Conservation (phyloP, 1,140 invertebrate species). For the Hylaeus volcanicus region DNA sequence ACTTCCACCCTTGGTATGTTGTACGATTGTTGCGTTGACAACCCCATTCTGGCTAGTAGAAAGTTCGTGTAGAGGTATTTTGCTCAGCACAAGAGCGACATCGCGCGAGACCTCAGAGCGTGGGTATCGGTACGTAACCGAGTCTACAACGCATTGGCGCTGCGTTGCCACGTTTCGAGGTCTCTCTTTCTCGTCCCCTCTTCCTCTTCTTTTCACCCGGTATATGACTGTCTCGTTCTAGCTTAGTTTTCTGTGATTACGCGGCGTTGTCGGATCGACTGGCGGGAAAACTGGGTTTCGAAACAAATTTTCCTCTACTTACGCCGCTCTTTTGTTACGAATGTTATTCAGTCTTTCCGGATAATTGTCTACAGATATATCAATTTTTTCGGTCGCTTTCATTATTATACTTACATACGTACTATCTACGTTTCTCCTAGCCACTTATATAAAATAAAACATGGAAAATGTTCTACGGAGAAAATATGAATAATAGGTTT, state of each 20-base stretch:
- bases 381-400: no score
- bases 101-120: constrained; percentile 75
- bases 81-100: constrained; percentile 59
- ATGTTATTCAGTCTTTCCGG: not conserved
- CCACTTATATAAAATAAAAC: no score
- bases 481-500: no score
- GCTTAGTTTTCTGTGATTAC: constrained; percentile 51
- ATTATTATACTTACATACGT: not conserved
- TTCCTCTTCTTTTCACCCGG: constrained; percentile 38
- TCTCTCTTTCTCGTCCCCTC: constrained; percentile 54
- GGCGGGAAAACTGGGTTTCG: constrained; percentile 80
- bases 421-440: not conserved
- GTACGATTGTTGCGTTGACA: constrained; percentile 61
- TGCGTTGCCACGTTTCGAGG: constrained; percentile 79
- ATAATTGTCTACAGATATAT: not conserved
- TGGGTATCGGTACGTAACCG: constrained; percentile 81
- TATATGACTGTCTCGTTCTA: constrained; percentile 39
- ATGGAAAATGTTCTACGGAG: no score
- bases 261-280: constrained; percentile 71
- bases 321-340: not conserved
- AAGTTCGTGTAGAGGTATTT: constrained; percentile 77
- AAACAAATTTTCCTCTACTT: constrained; percentile 75
- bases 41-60: constrained; percentile 79
- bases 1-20: constrained; percentile 40
- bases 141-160: constrained; percentile 77